Evolutionary conservation across 2,797 vertebrate species (phyloP).

Genomic region (Phoxinus dragarum): DNA sequence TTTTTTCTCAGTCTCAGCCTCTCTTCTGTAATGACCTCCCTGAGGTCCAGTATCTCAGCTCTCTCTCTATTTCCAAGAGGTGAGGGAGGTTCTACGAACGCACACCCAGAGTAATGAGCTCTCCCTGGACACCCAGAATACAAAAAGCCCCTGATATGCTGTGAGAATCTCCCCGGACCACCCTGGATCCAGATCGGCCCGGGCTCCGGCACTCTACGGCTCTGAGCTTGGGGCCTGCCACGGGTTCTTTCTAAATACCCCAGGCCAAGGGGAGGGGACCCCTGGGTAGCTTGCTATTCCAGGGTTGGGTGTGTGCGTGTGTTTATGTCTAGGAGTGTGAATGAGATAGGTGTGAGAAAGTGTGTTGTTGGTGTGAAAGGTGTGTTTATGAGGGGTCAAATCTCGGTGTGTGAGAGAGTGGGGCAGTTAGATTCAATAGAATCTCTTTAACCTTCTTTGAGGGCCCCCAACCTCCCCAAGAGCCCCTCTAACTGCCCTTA

Average conservation of each 20-base stretch:
- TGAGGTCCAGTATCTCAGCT: slow-evolving; percentile 73
- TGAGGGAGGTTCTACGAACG: slow-evolving; percentile 76
- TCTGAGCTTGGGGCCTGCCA: slow-evolving; percentile 1
- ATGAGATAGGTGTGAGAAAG: slow-evolving; percentile 35
- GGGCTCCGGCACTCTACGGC: neutral
- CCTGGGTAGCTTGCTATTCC: slow-evolving; percentile 40
- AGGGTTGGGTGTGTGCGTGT: slow-evolving; percentile 3
- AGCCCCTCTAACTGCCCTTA: slow-evolving; percentile 47
- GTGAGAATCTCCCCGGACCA: slow-evolving; percentile 34
- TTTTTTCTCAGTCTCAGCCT: slow-evolving; percentile 56
- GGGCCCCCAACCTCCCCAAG: slow-evolving; percentile 28
- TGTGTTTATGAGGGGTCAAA: slow-evolving; percentile 10
- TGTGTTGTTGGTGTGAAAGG: slow-evolving; percentile 30
- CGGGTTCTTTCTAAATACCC: slow-evolving; percentile 35
- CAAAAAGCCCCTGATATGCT: slow-evolving; percentile 46
- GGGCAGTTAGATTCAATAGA: slow-evolving; percentile 15
- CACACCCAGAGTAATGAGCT: slow-evolving; percentile 79
- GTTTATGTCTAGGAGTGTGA: slow-evolving; percentile 39
- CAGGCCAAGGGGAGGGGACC: slow-evolving; percentile 14
- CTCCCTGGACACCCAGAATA: slow-evolving; percentile 70
- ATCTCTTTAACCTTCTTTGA: slow-evolving; percentile 50
- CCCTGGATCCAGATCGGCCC: slow-evolving; percentile 20
- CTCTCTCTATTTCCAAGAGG: slow-evolving; percentile 66
- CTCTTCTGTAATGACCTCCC: slow-evolving; percentile 75
- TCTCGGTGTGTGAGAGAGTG: slow-evolving; percentile 17